These are phyloP conservation scores for Pristionchus maxplancki DNA, from an alignment of 2,888 invertebrate species.

Conservation along the genomic window DNA sequence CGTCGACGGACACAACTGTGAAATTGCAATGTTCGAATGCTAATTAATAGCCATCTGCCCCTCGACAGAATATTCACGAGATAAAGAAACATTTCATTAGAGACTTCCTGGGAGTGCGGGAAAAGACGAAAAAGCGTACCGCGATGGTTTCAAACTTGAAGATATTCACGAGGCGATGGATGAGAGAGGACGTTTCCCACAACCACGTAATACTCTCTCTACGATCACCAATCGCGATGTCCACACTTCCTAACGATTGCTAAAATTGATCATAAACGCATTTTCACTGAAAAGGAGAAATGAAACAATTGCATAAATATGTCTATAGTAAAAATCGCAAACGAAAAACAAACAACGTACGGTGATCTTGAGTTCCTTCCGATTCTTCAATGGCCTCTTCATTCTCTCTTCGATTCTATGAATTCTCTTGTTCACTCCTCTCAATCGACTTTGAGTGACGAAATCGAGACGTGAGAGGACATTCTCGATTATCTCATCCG, in stretches of 20 bases:
- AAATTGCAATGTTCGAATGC: too few relatives aligned
- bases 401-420: conserved; percentile 1
- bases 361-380: neutral
- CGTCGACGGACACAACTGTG: too few relatives aligned
- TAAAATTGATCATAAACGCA: neutral
- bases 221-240: neutral
- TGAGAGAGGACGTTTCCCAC: neutral
- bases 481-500: conserved; percentile 2
- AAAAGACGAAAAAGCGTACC: too few relatives aligned
- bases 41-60: too few relatives aligned
- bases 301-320: too few relatives aligned
- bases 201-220: too few relatives aligned
- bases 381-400: neutral
- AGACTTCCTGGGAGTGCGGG: too few relatives aligned
- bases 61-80: too few relatives aligned
- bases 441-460: neutral
- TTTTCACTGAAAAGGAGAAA: neutral
- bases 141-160: neutral
- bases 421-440: neutral
- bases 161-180: neutral
- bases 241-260: neutral
- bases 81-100: too few relatives aligned
- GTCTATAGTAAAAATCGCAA: neutral
- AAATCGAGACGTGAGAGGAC: neutral
- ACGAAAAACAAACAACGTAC: neutral